A percentile compares a stretch with the other conserved stretches of the same genome.
Conservation (phyloP, 2,888 invertebrate species). For the Drosophila recens region DNA sequence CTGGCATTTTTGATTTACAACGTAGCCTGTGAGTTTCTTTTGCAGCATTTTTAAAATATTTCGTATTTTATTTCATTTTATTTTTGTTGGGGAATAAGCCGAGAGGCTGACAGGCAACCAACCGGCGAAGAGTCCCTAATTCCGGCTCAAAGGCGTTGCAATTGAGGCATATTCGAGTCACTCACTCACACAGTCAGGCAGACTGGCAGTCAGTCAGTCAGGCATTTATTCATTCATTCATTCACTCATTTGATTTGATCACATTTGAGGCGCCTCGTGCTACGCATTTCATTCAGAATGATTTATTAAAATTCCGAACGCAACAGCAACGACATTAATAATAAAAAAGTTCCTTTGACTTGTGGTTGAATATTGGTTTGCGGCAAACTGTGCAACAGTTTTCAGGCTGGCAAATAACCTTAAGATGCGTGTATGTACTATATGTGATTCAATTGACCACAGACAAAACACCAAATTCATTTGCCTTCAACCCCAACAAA, state of each 20-base stretch:
- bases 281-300: slow-evolving; percentile 74
- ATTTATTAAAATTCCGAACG: slow-evolving; percentile 78
- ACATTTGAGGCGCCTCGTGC: slow-evolving; percentile 54
- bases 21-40: too few species aligned
- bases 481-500: slow-evolving; percentile 37
- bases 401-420: slow-evolving; percentile 26
- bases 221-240: slow-evolving; percentile 32
- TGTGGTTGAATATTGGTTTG: slow-evolving; percentile 31
- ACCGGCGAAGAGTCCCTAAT: slow-evolving; percentile 64
- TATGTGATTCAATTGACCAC: slow-evolving; percentile 52
- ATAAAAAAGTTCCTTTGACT: slow-evolving; percentile 52
- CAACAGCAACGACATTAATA: slow-evolving; percentile 42
- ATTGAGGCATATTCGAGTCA: slow-evolving; percentile 47
- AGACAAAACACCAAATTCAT: slow-evolving; percentile 66
- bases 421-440: slow-evolving; percentile 8
- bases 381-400: slow-evolving; percentile 64
- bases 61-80: slow-evolving; percentile 10
- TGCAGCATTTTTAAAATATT: slow-evolving; percentile 62
- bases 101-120: slow-evolving; percentile 35
- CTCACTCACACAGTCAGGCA: slow-evolving; percentile 35
- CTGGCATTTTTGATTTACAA: slow-evolving; percentile 77
- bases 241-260: slow-evolving; percentile 76
- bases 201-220: slow-evolving; percentile 16
- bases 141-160: slow-evolving; percentile 39
- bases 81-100: slow-evolving; percentile 30